A percentile compares a stretch with the other conserved stretches of the same genome.
These are phyloP conservation scores for Nephila pilipes DNA, from an alignment of 1,140 invertebrate species.

Conservation along the genomic window DNA sequence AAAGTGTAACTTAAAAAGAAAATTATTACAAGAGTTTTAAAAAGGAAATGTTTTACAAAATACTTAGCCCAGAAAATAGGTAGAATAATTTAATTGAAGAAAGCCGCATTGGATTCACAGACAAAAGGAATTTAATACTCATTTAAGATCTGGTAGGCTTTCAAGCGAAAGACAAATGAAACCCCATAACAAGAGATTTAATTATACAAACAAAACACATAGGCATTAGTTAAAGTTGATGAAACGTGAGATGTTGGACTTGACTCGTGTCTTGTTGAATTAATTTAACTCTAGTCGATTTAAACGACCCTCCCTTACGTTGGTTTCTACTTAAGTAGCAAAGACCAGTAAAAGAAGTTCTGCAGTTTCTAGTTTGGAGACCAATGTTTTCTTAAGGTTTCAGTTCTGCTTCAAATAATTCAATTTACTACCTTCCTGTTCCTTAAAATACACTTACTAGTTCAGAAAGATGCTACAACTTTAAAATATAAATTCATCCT, in stretches of 20 bases:
- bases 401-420: conserved; percentile 1
- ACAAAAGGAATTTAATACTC: background rate
- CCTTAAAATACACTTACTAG: too few relatives aligned
- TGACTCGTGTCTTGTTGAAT: background rate
- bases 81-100: background rate
- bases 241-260: conserved; percentile 18
- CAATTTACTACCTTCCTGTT: background rate
- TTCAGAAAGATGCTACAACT: too few relatives aligned
- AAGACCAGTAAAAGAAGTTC: background rate
- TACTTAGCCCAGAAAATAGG: background rate
- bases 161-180: conserved; percentile 1
- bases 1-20: too few relatives aligned
- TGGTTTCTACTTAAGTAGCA: background rate
- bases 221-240: conserved; percentile 20
- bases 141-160: background rate
- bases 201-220: conserved; percentile 6
- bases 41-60: background rate
- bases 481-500: too few relatives aligned
- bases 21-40: too few relatives aligned
- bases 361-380: too few relatives aligned
- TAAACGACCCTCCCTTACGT: background rate
- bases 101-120: background rate
- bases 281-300: conserved; percentile 1
- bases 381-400: background rate
- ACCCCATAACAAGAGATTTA: background rate